phyloP scores from a whole-genome alignment of 2,113 vertebrate species.

The Trematomus loennbergii region DNA sequence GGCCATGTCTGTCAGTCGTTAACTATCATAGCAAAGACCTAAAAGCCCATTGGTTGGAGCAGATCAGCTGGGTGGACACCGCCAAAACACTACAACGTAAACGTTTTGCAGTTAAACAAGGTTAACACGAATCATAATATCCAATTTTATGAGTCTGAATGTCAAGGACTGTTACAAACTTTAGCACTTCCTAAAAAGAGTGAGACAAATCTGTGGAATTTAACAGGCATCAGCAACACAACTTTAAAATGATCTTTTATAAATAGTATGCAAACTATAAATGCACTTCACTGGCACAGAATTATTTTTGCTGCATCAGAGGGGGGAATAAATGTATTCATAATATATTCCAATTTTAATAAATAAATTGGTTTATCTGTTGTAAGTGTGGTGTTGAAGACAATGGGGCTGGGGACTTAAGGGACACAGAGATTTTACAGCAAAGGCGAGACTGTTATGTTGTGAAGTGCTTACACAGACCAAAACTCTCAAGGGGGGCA shows the following conservation, averaged over 20 bases:
- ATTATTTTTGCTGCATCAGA: no score
- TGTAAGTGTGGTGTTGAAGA: background rate
- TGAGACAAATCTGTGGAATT: background rate
- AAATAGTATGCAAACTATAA: background rate
- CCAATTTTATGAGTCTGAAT: background rate
- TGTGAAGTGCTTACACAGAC: background rate
- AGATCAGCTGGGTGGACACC: no score
- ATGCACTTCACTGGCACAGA: no score
- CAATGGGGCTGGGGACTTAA: conserved; percentile 2
- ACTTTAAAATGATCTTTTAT: background rate
- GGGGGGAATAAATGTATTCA: background rate
- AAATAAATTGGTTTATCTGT: background rate
- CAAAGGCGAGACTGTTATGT: conserved; percentile 3
- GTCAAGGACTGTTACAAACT: background rate
- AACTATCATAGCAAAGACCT: no score
- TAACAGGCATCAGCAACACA: background rate
- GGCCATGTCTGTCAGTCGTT: background rate
- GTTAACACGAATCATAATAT: background rate
- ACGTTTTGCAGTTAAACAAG: background rate
- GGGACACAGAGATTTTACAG: conserved; percentile 30
- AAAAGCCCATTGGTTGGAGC: no score
- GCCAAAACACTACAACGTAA: background rate
- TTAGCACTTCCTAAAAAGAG: background rate
- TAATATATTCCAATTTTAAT: background rate
- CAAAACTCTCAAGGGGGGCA: conserved; percentile 15